Evolutionary conservation across 2,797 vertebrate genomes (phyloP), one percentile per base, ranked within the genome.

Genomic region (Taeniopygia guttata): DNA sequence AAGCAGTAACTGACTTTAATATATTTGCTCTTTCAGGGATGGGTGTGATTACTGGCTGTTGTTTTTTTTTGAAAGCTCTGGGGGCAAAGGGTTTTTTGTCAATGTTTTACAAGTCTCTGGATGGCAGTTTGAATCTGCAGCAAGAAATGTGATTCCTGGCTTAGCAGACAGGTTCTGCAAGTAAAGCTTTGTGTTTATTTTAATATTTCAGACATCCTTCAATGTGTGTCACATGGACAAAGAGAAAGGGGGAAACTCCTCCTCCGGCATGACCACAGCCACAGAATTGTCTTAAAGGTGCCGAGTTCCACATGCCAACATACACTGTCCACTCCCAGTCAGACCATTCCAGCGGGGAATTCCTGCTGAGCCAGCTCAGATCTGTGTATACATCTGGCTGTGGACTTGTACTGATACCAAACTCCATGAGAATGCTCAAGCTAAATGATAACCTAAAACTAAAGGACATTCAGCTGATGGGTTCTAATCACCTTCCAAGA

Each of bases 91-190:
- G 69, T 51, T 19, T 93, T 94, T 94, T 90, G 86, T 94, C 88
- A 87, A 80, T 90, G 84, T 95, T 96, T 96, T 95, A 81, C 92
- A 92, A 80, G 69, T 90, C 84, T 93, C 84, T 90, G 63, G 92
- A 70, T 89, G 94, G 75, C 48, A 3, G 91, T 93, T 96, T 96
- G 91, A 96, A 95, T 85, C 76, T 87, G 87, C 91, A 94, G 76
- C 60, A 49, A 96, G 96, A 94, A 97, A 97, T 94, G 96, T 94
- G 95, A 97, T 94, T 97, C 96, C 96, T 87, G 91, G 88, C 96
- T 97, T 91, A 95, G 96, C 96, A 94, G 95, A 95, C 94, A 96
- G 95, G 95, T 97, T 97, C 96, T 97, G 94, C 97, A 96, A 96
- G 96, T 97, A 95, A 94, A 91, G 88, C 84, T 86, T 96, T 97